phyloP scores from a whole-genome alignment of 2,888 invertebrate genomes.

The Megastigmus dorsalis region DNA sequence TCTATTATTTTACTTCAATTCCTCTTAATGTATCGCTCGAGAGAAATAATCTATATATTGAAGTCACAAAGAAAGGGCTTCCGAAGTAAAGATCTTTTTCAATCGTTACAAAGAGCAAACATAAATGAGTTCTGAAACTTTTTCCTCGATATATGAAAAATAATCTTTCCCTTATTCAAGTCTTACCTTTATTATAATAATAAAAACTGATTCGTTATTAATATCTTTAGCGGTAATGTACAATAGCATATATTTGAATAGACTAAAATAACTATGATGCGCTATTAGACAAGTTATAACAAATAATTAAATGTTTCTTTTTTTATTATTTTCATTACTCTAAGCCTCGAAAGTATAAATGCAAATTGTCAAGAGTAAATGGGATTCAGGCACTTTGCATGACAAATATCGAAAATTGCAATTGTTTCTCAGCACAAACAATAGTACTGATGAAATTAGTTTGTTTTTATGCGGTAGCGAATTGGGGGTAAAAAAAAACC shows the following conservation, averaged over 20 bases:
- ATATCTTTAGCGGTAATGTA: too few relatives aligned
- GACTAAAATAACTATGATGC: too few relatives aligned
- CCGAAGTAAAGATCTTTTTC: not conserved
- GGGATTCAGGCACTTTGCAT: conserved; percentile 17
- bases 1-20: conserved; percentile 65
- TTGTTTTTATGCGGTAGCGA: too few relatives aligned
- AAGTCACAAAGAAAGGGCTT: not conserved
- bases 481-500: not conserved
- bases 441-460: conserved; percentile 8
- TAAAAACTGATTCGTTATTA: too few relatives aligned
- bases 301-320: too few relatives aligned
- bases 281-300: too few relatives aligned
- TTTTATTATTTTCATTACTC: too few relatives aligned
- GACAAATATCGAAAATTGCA: conserved; percentile 15
- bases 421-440: not conserved
- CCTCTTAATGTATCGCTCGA: conserved; percentile 66
- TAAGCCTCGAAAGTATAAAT: too few relatives aligned
- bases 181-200: not conserved
- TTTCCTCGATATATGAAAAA: not conserved
- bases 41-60: conserved; percentile 10
- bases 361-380: conserved; percentile 11
- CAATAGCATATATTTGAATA: too few relatives aligned
- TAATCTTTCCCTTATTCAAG: not conserved
- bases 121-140: conserved; percentile 2
- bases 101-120: not conserved